Percentiles rank a stretch among this genome's conserved stretches.
Conservation (phyloP, 2,888 invertebrate species). For the Dione vanillae region DNA sequence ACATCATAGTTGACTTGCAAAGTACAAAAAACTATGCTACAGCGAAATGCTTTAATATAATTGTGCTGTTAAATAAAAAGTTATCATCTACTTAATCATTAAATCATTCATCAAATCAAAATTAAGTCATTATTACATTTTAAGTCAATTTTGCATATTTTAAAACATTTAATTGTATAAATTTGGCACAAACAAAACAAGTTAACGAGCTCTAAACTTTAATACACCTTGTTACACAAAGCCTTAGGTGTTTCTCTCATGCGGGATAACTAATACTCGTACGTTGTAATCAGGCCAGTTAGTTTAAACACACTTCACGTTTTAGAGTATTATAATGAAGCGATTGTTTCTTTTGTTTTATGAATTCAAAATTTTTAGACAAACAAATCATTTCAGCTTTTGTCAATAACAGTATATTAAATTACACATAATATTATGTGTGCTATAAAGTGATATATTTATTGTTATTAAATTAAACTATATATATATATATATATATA, state of each 20-base stretch:
- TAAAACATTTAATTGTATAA: background rate
- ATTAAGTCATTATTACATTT: no score
- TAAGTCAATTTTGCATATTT: background rate
- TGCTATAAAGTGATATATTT: no score
- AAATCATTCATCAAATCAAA: background rate
- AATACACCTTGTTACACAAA: constrained; percentile 2
- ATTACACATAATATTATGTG: no score
- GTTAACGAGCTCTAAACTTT: constrained; percentile 1
- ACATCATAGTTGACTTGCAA: no score
- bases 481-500: no score
- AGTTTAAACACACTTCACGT: background rate
- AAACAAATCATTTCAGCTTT: no score
- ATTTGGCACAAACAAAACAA: constrained; percentile 7
- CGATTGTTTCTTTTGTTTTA: background rate
- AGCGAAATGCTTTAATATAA: no score
- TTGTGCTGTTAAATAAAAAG: no score
- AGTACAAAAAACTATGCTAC: no score
- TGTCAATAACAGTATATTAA: no score
- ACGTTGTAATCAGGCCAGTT: constrained; percentile 5
- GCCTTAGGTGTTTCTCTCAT: background rate
- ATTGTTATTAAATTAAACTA: no score
- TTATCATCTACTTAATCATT: no score
- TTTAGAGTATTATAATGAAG: background rate
- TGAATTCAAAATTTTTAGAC: background rate
- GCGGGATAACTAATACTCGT: background rate